Evolutionary conservation across 2,797 vertebrate genomes (phyloP), one percentile per base, ranked within the genome.

Genomic region (Luscinia luscinia): DNA sequence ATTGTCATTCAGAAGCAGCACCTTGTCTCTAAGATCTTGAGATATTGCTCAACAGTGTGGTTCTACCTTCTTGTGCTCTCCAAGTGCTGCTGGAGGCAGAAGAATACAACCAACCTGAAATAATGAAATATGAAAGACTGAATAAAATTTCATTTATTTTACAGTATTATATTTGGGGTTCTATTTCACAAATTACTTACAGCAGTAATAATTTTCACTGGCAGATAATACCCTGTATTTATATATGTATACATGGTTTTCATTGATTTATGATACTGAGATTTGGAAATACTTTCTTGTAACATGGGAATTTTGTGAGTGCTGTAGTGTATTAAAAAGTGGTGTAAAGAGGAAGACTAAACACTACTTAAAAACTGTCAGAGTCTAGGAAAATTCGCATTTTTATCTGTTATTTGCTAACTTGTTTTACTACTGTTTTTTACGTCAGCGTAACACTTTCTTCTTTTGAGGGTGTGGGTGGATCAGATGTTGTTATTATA

Each of bases 381-480:
- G 30, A 84, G 8, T 69, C 21, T 48, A 59, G 45, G n/a, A 89
- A 61, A 80, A 46, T 6, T 8, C 3, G 3, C 24, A 3, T 48
- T 76, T 77, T 55, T 30, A n/a, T 40, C 38, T 69, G 6, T 49
- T 75, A 38, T 23, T 75, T 73, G 7, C 46, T 84, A 34, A 30
- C 22, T 49, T 87, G 24, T 66, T 67, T 72, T 68, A 30, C 26
- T 52, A 21, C 51, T 48, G 4, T 15, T 83, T 74, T 87, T 75
- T 46, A 34, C 0, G 0, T 72, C 30, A 38, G 12, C 57, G 1
- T 61, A 82, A 46, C 52, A 34, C 19, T 70, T 78, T 26, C 21
- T 88, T 26, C 41, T 89, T 87, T 82, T 24, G 45, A 86, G 77
- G 18, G 51, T 57, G 52, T 67, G 66, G 84, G 55, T 63, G 66